These are phyloP conservation scores for Amiota minor DNA, from an alignment of 2,888 invertebrate species.

Conservation along the genomic window DNA sequence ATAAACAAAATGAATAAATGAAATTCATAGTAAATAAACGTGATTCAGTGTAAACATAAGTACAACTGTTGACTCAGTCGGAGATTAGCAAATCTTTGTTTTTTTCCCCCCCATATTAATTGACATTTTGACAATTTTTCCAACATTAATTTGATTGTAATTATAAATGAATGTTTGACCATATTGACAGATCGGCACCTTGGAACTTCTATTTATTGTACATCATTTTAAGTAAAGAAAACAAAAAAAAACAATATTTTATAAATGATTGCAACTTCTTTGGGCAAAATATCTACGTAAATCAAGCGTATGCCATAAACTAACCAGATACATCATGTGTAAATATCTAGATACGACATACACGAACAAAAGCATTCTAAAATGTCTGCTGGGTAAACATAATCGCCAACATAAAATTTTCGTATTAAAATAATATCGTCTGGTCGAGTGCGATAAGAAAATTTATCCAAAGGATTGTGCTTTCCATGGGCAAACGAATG, in stretches of 20 bases:
- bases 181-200: too few relatives aligned
- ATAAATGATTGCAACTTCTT: too few relatives aligned
- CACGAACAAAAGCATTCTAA: too few relatives aligned
- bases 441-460: conserved; percentile 73
- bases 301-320: too few relatives aligned
- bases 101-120: conserved; percentile 3
- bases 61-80: conserved; percentile 2
- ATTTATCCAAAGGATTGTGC: conserved; percentile 71
- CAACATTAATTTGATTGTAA: conserved; percentile 9
- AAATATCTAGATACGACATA: too few relatives aligned
- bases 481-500: background rate
- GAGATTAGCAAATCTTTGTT: background rate
- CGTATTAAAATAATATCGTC: conserved; percentile 72
- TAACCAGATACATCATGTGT: too few relatives aligned
- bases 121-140: conserved; percentile 17
- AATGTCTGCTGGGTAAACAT: conserved; percentile 1
- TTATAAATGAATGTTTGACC: too few relatives aligned
- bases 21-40: background rate
- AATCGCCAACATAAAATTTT: conserved; percentile 52
- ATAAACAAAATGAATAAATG: background rate
- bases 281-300: too few relatives aligned
- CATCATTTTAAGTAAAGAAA: too few relatives aligned
- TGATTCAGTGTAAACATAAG: conserved; percentile 17
- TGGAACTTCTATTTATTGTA: too few relatives aligned
- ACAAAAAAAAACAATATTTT: too few relatives aligned